Evolutionary conservation across 2,797 vertebrate species (phyloP).

Genomic region (Enteromius treurensis): DNA sequence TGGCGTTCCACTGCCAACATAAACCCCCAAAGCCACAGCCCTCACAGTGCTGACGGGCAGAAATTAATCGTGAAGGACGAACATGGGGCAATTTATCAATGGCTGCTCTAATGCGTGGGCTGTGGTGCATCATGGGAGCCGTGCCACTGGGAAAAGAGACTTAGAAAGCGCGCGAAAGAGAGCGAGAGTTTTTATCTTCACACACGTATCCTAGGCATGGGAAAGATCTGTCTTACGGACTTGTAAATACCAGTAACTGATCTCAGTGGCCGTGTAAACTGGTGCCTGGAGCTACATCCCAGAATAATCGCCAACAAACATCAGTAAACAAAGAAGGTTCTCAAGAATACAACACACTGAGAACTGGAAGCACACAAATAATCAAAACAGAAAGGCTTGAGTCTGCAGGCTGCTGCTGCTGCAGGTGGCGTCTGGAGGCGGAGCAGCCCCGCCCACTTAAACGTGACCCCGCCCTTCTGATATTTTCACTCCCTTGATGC

Average conservation of each 20-base stretch:
- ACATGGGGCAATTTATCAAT: constrained; percentile 64
- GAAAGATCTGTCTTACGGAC: background rate
- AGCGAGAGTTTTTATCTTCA: background rate
- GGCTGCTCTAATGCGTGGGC: constrained; percentile 57
- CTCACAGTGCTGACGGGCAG: constrained; percentile 62
- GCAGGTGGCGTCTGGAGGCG: background rate
- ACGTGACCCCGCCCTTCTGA: constrained; percentile 25
- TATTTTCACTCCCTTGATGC: background rate
- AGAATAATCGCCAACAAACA: constrained; percentile 51
- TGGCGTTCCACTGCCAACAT: constrained; percentile 49
- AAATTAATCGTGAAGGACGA: constrained; percentile 61
- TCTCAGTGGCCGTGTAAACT: constrained; percentile 48
- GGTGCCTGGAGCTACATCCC: constrained; percentile 46
- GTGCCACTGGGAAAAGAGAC: constrained; percentile 32
- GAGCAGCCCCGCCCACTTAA: background rate
- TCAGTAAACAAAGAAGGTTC: constrained; percentile 51
- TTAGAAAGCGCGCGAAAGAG: background rate
- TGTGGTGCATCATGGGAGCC: constrained; percentile 55
- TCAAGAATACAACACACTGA: constrained; percentile 27
- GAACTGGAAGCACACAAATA: constrained; percentile 29
- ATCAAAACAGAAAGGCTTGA: constrained; percentile 20
- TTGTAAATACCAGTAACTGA: constrained; percentile 43
- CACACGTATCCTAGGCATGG: background rate
- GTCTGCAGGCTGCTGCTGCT: background rate
- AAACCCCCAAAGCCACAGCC: constrained; percentile 62